These are phyloP conservation scores for Ammodytes dubius DNA, from an alignment of 2,113 vertebrate species.

Conservation along the genomic window DNA sequence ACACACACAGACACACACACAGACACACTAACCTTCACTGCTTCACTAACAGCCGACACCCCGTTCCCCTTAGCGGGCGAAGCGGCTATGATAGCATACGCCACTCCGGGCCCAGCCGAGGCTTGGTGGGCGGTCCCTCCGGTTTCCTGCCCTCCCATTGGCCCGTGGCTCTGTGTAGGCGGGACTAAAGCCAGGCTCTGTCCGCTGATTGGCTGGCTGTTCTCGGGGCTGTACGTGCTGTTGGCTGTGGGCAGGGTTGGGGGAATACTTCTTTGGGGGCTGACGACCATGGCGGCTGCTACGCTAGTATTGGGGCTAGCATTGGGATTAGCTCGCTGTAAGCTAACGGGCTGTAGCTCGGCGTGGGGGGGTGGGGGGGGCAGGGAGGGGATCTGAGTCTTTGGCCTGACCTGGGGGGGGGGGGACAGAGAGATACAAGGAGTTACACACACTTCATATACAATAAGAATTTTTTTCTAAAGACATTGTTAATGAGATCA, in stretches of 20 bases:
- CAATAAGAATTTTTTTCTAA: no score
- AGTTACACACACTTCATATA: no score
- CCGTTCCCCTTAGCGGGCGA: constrained; percentile 86
- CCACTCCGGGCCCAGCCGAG: constrained; percentile 87
- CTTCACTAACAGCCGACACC: constrained; percentile 87
- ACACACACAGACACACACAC: no score
- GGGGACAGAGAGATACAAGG: background rate
- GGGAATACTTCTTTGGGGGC: background rate
- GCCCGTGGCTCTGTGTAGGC: constrained; percentile 64
- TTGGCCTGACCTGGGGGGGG: constrained; percentile 94
- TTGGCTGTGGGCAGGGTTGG: constrained; percentile 94
- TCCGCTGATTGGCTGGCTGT: constrained; percentile 70
- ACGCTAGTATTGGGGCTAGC: no score
- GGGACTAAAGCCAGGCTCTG: constrained; percentile 69
- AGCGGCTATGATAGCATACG: constrained; percentile 95
- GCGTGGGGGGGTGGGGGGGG: constrained; percentile 90
- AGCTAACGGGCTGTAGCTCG: constrained; percentile 84
- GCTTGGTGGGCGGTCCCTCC: constrained; percentile 51
- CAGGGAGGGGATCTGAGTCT: constrained; percentile 97
- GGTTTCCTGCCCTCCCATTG: constrained; percentile 42
- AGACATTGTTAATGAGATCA: no score
- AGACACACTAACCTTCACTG: constrained; percentile 85
- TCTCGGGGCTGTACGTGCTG: constrained; percentile 91
- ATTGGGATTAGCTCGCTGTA: constrained; percentile 85
- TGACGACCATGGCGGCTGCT: no score